phyloP scores from a whole-genome alignment of 2,888 invertebrate genomes.

The Mimas tiliae region DNA sequence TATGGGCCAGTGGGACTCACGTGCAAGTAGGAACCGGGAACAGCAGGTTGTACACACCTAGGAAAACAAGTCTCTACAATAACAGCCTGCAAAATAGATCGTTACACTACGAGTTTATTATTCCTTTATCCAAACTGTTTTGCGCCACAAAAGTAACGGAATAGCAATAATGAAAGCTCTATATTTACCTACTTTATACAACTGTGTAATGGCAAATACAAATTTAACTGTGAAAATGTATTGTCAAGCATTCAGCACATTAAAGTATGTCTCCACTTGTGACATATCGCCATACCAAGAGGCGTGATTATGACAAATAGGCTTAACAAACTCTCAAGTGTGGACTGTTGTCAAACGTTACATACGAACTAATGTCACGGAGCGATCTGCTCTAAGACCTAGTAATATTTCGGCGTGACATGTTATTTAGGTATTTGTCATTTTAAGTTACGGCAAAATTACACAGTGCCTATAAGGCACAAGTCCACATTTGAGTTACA shows the following conservation, averaged over 20 bases:
- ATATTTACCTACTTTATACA: neutral
- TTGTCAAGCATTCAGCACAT: slow-evolving; percentile 26
- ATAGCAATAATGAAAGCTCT: neutral
- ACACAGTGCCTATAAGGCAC: too few species aligned
- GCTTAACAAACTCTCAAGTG: too few species aligned
- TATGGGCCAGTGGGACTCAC: slow-evolving; percentile 52
- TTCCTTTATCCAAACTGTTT: neutral
- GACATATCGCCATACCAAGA: too few species aligned
- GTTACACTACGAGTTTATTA: neutral
- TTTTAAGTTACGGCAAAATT: too few species aligned
- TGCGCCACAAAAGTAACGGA: neutral
- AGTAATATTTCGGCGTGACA: too few species aligned
- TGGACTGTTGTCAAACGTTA: too few species aligned
- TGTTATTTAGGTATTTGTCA: too few species aligned
- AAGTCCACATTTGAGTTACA: too few species aligned
- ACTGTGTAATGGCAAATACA: slow-evolving; percentile 28
- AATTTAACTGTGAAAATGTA: slow-evolving; percentile 33
- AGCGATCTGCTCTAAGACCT: too few species aligned
- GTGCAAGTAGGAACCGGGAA: slow-evolving; percentile 14
- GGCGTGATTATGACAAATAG: too few species aligned
- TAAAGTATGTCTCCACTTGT: too few species aligned
- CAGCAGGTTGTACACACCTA: neutral
- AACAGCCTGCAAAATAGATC: neutral
- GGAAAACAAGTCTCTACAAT: neutral
- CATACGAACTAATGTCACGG: too few species aligned